Conservation (phyloP, 2,888 invertebrate genomes). For the Caenorhabditis becei region DNA sequence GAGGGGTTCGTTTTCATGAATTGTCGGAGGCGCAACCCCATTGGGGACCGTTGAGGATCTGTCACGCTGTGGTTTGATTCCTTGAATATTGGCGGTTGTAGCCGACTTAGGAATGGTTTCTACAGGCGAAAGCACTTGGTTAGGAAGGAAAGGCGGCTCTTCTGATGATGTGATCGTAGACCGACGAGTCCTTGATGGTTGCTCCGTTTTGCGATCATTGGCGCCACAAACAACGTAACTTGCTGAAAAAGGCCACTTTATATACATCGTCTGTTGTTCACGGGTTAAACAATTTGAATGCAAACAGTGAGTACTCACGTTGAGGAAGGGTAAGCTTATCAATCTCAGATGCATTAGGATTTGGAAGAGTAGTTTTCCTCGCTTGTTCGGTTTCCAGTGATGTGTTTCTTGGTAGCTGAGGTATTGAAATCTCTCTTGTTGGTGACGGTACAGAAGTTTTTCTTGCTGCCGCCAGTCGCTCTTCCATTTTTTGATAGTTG, state of each 20-base stretch:
- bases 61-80: constrained; percentile 35
- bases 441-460: constrained; percentile 34
- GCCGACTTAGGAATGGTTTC: constrained; percentile 70
- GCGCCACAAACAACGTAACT: constrained; percentile 62
- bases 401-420: not conserved
- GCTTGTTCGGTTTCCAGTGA: no score
- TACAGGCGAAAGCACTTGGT: constrained; percentile 56
- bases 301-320: constrained; percentile 68
- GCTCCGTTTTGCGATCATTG: constrained; percentile 52
- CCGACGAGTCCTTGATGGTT: constrained; percentile 51
- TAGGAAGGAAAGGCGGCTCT: constrained; percentile 58
- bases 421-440: constrained; percentile 9
- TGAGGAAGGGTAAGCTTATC: constrained; percentile 77
- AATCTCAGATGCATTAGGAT: constrained; percentile 56
- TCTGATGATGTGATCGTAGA: constrained; percentile 61
- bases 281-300: not conserved
- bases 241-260: no score
- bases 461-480: constrained; percentile 56
- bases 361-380: constrained; percentile 36
- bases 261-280: no score
- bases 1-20: constrained; percentile 60
- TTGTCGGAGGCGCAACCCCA: constrained; percentile 26
- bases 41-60: constrained; percentile 40
- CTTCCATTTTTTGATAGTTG: constrained; percentile 79
- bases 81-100: constrained; percentile 63